A percentile compares a stretch with the other conserved stretches of the same genome.
These are phyloP conservation scores for Tiliqua scincoides DNA, from an alignment of 2,113 vertebrate species.

Conservation along the genomic window DNA sequence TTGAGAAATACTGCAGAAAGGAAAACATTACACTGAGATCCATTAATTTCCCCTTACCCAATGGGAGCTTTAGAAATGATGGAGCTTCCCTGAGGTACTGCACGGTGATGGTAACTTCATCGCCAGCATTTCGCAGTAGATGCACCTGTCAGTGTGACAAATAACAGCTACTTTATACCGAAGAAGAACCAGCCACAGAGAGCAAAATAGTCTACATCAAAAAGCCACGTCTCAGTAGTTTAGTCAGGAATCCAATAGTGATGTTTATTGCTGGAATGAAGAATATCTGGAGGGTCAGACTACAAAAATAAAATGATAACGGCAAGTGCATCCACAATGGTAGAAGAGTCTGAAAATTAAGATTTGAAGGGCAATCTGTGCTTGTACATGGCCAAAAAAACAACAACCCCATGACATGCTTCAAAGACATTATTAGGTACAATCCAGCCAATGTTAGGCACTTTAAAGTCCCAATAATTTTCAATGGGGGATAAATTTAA, in stretches of 20 bases:
- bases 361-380: neutral
- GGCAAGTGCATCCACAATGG: neutral
- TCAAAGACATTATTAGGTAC: neutral
- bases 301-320: neutral
- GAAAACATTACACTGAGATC: conserved; percentile 35
- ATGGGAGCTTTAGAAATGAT: conserved; percentile 93
- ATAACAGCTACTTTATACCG: conserved; percentile 62
- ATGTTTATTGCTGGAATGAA: conserved; percentile 35
- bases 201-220: conserved; percentile 30
- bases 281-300: conserved; percentile 20
- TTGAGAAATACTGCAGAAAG: conserved; percentile 13
- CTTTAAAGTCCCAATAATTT: neutral
- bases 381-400: neutral
- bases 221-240: conserved; percentile 27
- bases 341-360: conserved; percentile 10
- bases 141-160: conserved; percentile 84
- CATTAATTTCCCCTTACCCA: conserved; percentile 81
- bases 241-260: conserved; percentile 33
- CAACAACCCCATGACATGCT: neutral
- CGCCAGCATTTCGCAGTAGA: conserved; percentile 91
- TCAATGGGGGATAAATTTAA: neutral
- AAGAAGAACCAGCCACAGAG: conserved; percentile 29
- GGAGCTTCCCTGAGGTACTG: conserved; percentile 93
- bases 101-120: conserved; percentile 93
- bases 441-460: neutral